Conservation (phyloP, 2,888 invertebrate species). For the Tiliacea aurago region DNA sequence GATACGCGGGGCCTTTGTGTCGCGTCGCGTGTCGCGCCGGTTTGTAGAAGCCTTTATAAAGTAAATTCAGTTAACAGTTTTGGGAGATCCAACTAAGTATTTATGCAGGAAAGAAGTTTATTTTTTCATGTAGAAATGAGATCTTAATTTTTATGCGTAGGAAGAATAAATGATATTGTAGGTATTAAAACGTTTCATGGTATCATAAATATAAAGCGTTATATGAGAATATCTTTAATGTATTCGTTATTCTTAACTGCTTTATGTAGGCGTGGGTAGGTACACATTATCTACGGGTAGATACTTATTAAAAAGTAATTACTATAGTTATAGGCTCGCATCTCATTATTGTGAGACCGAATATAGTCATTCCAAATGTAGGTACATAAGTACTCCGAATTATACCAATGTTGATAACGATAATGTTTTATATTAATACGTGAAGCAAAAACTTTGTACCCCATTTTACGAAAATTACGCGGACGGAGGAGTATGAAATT, state of each 20-base stretch:
- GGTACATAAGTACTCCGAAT: background rate
- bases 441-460: too few relatives aligned
- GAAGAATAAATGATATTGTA: background rate
- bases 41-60: too few relatives aligned
- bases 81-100: background rate
- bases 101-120: too few relatives aligned
- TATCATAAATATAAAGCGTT: slow-evolving; percentile 35
- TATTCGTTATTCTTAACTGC: slow-evolving; percentile 28
- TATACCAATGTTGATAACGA: background rate
- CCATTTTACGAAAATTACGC: too few relatives aligned
- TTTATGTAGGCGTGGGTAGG: slow-evolving; percentile 6
- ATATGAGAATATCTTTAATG: slow-evolving; percentile 21
- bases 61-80: background rate
- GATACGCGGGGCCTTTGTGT: too few relatives aligned
- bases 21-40: too few relatives aligned
- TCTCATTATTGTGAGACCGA: background rate
- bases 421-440: background rate
- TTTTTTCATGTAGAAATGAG: slow-evolving; percentile 1
- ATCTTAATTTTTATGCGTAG: slow-evolving; percentile 5
- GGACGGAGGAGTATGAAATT: too few relatives aligned
- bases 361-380: background rate
- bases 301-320: slow-evolving; percentile 1
- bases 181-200: slow-evolving; percentile 30
- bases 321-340: background rate
- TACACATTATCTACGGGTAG: background rate